Evolutionary conservation across 2,888 invertebrate species (phyloP).

Genomic region (Drosophila nigricruria): DNA sequence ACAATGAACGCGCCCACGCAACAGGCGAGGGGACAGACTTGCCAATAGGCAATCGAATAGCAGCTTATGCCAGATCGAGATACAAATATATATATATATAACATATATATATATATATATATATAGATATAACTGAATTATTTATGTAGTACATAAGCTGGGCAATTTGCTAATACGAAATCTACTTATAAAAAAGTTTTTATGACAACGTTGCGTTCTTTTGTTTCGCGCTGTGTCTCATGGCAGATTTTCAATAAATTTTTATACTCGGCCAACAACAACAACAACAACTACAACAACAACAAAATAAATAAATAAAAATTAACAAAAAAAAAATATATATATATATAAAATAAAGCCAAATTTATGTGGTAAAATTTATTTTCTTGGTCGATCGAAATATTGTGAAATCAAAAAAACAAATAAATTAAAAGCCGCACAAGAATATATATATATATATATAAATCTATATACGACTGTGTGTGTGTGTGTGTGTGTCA

Average conservation of each 20-base stretch:
- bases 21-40: conserved; percentile 8
- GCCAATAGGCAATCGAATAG: conserved; percentile 55
- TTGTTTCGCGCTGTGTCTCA: conserved; percentile 46
- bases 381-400: conserved; percentile 78
- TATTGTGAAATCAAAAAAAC: conserved; percentile 81
- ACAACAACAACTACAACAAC: conserved; percentile 7
- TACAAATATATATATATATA: conserved; percentile 14
- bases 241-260: conserved; percentile 69
- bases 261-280: conserved; percentile 27
- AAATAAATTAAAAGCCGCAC: conserved; percentile 76
- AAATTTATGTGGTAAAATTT: conserved; percentile 73
- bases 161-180: conserved; percentile 25
- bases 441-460: conserved; percentile 51
- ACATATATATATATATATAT: conserved; percentile 13
- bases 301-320: conserved; percentile 26
- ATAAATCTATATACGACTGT: conserved; percentile 37
- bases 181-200: conserved; percentile 56
- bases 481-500: conserved; percentile 28
- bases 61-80: conserved; percentile 9
- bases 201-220: conserved; percentile 69
- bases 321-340: conserved; percentile 12
- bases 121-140: conserved; percentile 3
- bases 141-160: conserved; percentile 23
- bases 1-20: conserved; percentile 52
- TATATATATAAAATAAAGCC: too few relatives aligned